Percentiles rank a stretch among this genome's conserved stretches.
Conservation (phyloP, 2,888 invertebrate genomes). For the Apantesis nais region DNA sequence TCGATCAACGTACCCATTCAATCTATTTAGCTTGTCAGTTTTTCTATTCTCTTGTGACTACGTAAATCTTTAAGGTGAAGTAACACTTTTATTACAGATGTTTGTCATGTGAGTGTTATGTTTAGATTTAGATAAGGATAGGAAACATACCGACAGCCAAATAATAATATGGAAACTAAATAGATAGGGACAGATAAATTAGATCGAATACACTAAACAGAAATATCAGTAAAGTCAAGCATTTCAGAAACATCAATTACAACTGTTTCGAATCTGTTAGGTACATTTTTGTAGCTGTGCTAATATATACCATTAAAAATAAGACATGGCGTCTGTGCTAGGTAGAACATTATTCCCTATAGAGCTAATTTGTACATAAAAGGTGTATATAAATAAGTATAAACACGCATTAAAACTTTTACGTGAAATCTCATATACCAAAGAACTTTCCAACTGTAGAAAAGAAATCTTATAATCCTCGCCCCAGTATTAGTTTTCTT, state of each 20-base stretch:
- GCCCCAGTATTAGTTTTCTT: neutral
- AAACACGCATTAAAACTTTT: neutral
- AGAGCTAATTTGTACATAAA: neutral
- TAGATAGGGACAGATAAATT: neutral
- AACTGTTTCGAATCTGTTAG: neutral
- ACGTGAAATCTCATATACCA: neutral
- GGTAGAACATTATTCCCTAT: too few species aligned
- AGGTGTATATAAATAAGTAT: neutral
- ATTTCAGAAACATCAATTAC: neutral
- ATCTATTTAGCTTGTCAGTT: constrained; percentile 38
- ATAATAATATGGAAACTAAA: neutral
- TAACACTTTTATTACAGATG: constrained; percentile 1
- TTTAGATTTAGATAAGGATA: neutral
- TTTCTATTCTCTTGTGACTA: constrained; percentile 36
- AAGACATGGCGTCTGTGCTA: neutral
- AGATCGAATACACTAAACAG: neutral
- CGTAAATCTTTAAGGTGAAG: constrained; percentile 23
- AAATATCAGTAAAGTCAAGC: neutral
- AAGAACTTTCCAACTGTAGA: neutral
- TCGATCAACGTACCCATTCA: constrained; percentile 38
- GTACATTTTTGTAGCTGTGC: neutral
- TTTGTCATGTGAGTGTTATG: neutral
- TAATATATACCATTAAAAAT: neutral
- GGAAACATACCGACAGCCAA: neutral
- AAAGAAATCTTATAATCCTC: neutral